A percentile compares a stretch with the other conserved stretches of the same genome.
Evolutionary conservation across 1,140 invertebrate genomes (phyloP).

Genomic region (Anastatus disparis): DNA sequence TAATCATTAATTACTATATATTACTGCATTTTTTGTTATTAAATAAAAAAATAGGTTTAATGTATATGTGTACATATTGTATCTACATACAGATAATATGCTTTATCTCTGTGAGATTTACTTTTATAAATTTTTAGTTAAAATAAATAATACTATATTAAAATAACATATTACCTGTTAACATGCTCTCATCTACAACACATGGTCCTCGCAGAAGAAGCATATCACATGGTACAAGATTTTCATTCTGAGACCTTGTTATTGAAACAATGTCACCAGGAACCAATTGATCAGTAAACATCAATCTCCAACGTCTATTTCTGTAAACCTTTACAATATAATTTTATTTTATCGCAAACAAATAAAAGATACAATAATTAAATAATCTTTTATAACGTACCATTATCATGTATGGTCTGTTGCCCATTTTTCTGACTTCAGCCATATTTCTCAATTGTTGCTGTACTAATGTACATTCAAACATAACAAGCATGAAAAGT

Average conservation of each 20-base stretch:
- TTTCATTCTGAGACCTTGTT: conserved; percentile 87
- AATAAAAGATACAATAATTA: too few relatives aligned
- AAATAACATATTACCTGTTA: conserved; percentile 76
- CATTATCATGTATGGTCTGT: conserved; percentile 92
- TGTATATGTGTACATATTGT: too few relatives aligned
- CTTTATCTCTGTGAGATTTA: too few relatives aligned
- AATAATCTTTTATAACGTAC: conserved; percentile 57
- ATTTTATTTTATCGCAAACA: conserved; percentile 17
- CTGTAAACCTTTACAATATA: conserved; percentile 82
- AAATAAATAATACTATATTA: conserved; percentile 29
- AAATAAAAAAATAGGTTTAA: too few relatives aligned
- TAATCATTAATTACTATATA: neutral
- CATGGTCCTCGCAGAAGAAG: conserved; percentile 92
- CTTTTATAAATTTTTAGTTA: too few relatives aligned
- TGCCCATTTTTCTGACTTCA: conserved; percentile 99
- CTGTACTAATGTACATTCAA: conserved; percentile 98
- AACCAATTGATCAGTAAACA: conserved; percentile 88
- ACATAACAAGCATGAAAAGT: conserved; percentile 95
- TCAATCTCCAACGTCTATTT: conserved; percentile 89
- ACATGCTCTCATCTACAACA: conserved; percentile 97
- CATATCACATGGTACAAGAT: conserved; percentile 96
- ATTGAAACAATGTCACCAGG: conserved; percentile 98
- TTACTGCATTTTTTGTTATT: conserved; percentile 14
- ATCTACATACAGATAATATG: too few relatives aligned
- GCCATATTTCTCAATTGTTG: conserved; percentile 98